Evolutionary conservation across 2,888 invertebrate genomes (phyloP).

Genomic region (Heliconius ismenius): DNA sequence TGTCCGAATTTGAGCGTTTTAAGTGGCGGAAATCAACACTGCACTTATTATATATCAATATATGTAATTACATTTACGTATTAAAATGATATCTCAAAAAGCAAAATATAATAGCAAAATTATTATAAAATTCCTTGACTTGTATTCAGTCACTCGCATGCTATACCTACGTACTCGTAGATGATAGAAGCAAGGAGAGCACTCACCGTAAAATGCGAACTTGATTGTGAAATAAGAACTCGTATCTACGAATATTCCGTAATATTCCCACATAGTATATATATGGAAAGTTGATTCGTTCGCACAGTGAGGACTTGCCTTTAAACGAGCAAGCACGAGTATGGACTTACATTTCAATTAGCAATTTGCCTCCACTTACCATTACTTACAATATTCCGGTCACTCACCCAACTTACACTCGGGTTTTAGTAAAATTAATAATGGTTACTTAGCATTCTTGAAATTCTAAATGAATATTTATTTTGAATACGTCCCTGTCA

Average conservation of each 20-base stretch:
- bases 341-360: constrained; percentile 50
- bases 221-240: constrained; percentile 41
- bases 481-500: not conserved
- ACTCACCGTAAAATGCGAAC: constrained; percentile 42
- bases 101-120: constrained; percentile 4
- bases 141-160: constrained; percentile 30
- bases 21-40: not conserved
- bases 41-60: not conserved
- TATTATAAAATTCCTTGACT: constrained; percentile 28
- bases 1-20: not conserved
- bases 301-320: constrained; percentile 33
- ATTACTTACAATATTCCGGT: constrained; percentile 48
- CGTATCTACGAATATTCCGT: constrained; percentile 29
- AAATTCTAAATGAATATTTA: constrained; percentile 21
- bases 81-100: not conserved
- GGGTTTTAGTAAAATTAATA: constrained; percentile 32
- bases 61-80: not conserved
- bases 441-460: constrained; percentile 21
- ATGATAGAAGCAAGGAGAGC: constrained; percentile 23
- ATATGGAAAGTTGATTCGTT: constrained; percentile 24
- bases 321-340: constrained; percentile 40
- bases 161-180: constrained; percentile 29
- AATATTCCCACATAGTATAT: constrained; percentile 31
- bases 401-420: constrained; percentile 47
- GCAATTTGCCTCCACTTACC: constrained; percentile 47